Evolutionary conservation across 2,888 invertebrate genomes (phyloP).

Genomic region (Agrotis segetum): DNA sequence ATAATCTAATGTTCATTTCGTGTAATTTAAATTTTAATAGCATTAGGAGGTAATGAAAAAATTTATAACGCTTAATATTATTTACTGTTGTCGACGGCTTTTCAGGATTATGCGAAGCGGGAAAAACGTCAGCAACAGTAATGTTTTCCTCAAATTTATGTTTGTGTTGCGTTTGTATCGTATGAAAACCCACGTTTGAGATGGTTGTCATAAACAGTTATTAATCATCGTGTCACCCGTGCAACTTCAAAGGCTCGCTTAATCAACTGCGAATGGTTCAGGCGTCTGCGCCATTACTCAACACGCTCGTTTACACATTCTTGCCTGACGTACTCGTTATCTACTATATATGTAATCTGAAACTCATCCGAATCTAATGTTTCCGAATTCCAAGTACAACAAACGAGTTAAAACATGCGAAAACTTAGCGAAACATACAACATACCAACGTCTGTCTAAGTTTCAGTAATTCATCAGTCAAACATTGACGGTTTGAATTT

Average conservation of each 20-base stretch:
- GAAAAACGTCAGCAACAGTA: slow-evolving; percentile 59
- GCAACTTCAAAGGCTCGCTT: slow-evolving; percentile 86
- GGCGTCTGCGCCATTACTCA: slow-evolving; percentile 84
- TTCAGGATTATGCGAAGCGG: slow-evolving; percentile 64
- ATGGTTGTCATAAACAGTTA: slow-evolving; percentile 86
- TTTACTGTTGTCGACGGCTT: slow-evolving; percentile 68
- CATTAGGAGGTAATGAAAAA: slow-evolving; percentile 60
- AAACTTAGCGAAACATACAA: slow-evolving; percentile 25
- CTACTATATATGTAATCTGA: slow-evolving; percentile 70
- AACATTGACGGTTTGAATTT: slow-evolving; percentile 66
- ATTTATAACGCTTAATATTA: slow-evolving; percentile 54
- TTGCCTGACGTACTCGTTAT: slow-evolving; percentile 79
- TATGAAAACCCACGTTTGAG: slow-evolving; percentile 74
- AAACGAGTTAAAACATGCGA: slow-evolving; percentile 36
- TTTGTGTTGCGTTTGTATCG: slow-evolving; percentile 70
- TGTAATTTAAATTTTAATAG: slow-evolving; percentile 54
- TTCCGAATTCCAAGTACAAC: slow-evolving; percentile 51
- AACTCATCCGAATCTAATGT: slow-evolving; percentile 69
- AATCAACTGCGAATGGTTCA: slow-evolving; percentile 87
- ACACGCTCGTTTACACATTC: slow-evolving; percentile 83
- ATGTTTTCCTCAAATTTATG: slow-evolving; percentile 64
- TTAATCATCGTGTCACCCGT: slow-evolving; percentile 85
- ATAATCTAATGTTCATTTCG: slow-evolving; percentile 39
- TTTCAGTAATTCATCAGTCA: slow-evolving; percentile 68
- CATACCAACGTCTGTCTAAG: slow-evolving; percentile 50